These are phyloP conservation scores for Myzus persicae DNA, from an alignment of 1,140 invertebrate species.

Conservation along the genomic window DNA sequence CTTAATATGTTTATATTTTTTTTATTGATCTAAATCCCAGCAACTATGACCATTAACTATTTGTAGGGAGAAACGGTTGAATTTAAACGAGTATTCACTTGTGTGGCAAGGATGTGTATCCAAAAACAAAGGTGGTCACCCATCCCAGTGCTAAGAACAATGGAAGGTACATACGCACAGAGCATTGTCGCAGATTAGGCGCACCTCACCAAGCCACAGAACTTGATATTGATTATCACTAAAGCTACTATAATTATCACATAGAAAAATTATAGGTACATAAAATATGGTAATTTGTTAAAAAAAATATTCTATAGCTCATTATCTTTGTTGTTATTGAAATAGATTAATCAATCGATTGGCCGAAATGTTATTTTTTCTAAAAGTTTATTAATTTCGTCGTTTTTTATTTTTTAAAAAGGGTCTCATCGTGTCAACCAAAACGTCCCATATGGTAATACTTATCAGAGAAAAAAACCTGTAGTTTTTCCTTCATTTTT, in stretches of 20 bases:
- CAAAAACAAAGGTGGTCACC: no score
- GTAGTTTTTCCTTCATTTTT: conserved; percentile 23
- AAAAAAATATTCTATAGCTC: not conserved
- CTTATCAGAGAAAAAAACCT: conserved; percentile 15
- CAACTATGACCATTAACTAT: no score
- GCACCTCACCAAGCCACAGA: no score
- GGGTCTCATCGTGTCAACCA: not conserved
- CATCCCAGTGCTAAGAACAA: no score
- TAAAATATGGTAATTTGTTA: no score
- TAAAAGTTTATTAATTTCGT: conserved; percentile 6
- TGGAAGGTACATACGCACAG: no score
- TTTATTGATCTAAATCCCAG: no score
- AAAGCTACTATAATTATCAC: not conserved
- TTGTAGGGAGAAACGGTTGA: no score
- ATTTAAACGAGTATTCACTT: no score
- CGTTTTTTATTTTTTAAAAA: not conserved
- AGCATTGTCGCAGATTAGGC: no score
- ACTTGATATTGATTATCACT: not conserved
- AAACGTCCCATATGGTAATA: conserved; percentile 32
- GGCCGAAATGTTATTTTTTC: conserved; percentile 22
- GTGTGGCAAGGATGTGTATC: no score
- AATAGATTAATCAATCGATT: conserved; percentile 20
- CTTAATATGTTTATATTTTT: no score
- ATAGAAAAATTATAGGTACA: not conserved
- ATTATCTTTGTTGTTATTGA: not conserved